Conservation (phyloP, 1,140 invertebrate genomes). For the Rhagoletis pomonella region DNA sequence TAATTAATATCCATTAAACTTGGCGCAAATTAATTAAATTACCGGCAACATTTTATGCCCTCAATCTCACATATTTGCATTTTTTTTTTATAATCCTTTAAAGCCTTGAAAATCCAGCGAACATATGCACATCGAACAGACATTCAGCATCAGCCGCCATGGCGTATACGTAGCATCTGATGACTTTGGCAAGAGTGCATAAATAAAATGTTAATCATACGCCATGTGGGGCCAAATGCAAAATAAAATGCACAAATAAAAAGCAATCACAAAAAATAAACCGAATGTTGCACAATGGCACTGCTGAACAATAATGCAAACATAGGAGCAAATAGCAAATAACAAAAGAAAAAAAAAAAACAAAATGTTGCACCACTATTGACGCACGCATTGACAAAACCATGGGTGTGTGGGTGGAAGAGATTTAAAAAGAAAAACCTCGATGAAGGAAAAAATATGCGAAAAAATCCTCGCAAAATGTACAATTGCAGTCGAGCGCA, state of each 20-base stretch:
- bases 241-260: constrained; percentile 46
- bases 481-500: constrained; percentile 22
- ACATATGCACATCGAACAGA: neutral
- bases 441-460: neutral
- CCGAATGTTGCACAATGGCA: neutral
- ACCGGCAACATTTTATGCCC: neutral
- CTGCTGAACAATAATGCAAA: neutral
- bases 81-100: neutral
- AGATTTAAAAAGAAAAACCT: neutral
- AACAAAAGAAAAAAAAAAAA: neutral
- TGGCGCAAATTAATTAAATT: neutral
- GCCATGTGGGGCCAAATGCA: constrained; percentile 43
- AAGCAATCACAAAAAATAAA: neutral
- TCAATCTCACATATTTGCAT: no score
- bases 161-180: constrained; percentile 1
- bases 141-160: neutral
- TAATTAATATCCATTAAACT: constrained; percentile 1
- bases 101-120: constrained; percentile 24
- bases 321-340: neutral
- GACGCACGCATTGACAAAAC: constrained; percentile 46
- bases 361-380: constrained; percentile 18
- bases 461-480: neutral
- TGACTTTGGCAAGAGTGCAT: constrained; percentile 31
- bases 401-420: neutral
- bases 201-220: constrained; percentile 53